Conservation (phyloP, 2,797 vertebrate genomes). For the Pogoniulus pusillus region DNA sequence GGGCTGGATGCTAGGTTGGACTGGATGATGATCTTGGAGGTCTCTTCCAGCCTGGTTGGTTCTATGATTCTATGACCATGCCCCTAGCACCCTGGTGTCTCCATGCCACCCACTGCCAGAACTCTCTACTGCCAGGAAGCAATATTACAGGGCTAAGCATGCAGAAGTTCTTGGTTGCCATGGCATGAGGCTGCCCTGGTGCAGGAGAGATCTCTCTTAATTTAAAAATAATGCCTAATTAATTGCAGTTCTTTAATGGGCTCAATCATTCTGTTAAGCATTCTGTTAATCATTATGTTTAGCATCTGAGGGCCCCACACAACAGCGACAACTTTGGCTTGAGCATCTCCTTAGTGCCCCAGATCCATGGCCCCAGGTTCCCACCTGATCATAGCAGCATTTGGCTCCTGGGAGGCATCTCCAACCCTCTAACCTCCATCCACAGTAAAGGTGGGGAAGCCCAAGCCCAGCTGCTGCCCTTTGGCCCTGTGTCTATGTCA, state of each 20-base stretch:
- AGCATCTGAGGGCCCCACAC: rapidly evolving
- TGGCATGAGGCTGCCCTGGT: neutral
- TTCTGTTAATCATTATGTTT: too few relatives aligned
- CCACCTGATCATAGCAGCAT: neutral
- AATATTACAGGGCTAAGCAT: rapidly evolving
- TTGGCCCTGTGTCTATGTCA: rapidly evolving
- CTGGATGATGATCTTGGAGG: too few relatives aligned
- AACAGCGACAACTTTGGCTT: rapidly evolving
- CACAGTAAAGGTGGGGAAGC: rapidly evolving
- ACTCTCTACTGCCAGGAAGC: rapidly evolving
- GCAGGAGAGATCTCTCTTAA: neutral
- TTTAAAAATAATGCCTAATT: neutral
- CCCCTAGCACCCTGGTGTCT: rapidly evolving
- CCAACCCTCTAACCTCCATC: neutral
- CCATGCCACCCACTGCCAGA: rapidly evolving
- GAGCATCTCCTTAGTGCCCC: neutral
- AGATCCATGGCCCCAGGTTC: neutral
- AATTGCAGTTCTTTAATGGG: neutral
- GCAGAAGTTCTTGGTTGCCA: neutral
- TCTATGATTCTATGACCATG: too few relatives aligned
- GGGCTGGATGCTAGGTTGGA: too few relatives aligned
- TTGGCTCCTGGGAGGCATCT: rapidly evolving
- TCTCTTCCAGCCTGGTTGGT: too few relatives aligned
- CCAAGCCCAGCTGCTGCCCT: rapidly evolving
- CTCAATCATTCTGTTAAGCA: neutral